Conservation (phyloP, 1,140 invertebrate species). For the Oryzaephilus surinamensis region DNA sequence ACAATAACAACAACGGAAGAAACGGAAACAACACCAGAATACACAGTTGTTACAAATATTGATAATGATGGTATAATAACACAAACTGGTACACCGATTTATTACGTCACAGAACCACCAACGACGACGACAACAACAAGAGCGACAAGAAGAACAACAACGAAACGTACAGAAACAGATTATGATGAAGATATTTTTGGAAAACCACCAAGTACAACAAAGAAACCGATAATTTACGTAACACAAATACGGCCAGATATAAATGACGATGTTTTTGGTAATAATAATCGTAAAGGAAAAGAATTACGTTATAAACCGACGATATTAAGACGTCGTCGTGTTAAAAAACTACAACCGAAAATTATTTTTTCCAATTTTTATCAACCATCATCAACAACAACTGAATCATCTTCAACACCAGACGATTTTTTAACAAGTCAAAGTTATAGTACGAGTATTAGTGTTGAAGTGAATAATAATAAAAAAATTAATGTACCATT, state of each 20-base stretch:
- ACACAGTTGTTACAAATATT: slow-evolving; percentile 5
- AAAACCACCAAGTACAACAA: background rate
- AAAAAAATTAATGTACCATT: slow-evolving; percentile 7
- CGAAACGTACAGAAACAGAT: slow-evolving; percentile 2
- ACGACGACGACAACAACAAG: background rate
- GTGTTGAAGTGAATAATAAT: slow-evolving; percentile 31
- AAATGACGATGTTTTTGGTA: background rate
- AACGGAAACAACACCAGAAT: background rate
- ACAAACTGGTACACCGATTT: too few species aligned
- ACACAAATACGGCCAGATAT: background rate
- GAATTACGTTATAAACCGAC: slow-evolving; percentile 15
- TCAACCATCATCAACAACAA: slow-evolving; percentile 20
- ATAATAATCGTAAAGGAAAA: slow-evolving; percentile 7
- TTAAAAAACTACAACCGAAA: slow-evolving; percentile 14
- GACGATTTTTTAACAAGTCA: slow-evolving; percentile 28
- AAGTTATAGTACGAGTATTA: slow-evolving; percentile 35
- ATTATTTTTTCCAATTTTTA: slow-evolving; percentile 28
- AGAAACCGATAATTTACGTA: background rate
- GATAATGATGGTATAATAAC: slow-evolving; percentile 23
- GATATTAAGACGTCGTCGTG: slow-evolving; percentile 14
- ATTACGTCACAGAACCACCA: slow-evolving; percentile 10
- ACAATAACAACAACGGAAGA: background rate
- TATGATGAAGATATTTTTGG: too few species aligned
- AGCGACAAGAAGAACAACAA: too few species aligned
- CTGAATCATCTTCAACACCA: slow-evolving; percentile 5